phyloP scores from a whole-genome alignment of 2,797 vertebrate species.

The Silurus aristotelis region DNA sequence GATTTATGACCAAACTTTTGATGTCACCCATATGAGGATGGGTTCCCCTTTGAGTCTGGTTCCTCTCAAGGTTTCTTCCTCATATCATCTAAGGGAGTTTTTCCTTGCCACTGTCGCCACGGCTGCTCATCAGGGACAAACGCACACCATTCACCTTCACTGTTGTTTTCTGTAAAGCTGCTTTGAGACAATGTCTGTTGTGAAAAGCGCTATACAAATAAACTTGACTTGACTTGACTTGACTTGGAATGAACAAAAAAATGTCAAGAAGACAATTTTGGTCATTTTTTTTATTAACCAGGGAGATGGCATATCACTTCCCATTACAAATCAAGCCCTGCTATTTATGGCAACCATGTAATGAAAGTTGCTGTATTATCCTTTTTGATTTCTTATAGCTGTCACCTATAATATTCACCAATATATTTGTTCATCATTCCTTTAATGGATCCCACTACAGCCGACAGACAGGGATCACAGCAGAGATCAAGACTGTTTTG shows the following conservation, averaged over 20 bases:
- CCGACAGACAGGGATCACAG: neutral
- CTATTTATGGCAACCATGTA: neutral
- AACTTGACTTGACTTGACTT: too few relatives aligned
- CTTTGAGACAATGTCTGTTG: too few relatives aligned
- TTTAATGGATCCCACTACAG: neutral
- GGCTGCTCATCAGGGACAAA: too few relatives aligned
- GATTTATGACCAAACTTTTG: too few relatives aligned
- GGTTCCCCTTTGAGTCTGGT: too few relatives aligned
- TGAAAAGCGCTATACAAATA: too few relatives aligned
- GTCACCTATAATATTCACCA: neutral
- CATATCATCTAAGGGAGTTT: too few relatives aligned
- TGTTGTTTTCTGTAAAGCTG: too few relatives aligned
- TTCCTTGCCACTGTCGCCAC: too few relatives aligned
- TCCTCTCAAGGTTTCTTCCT: too few relatives aligned
- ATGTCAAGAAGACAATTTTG: neutral
- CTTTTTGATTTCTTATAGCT: neutral
- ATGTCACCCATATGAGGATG: too few relatives aligned
- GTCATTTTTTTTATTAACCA: neutral
- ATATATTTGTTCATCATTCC: neutral
- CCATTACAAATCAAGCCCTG: neutral
- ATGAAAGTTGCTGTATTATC: neutral
- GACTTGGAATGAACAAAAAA: neutral
- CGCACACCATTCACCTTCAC: too few relatives aligned
- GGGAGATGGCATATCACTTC: neutral
- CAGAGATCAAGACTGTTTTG: neutral